A percentile compares a stretch with the other conserved stretches of the same genome.
These are phyloP conservation scores for Catagonus wagneri DNA, from an alignment of 2,113 vertebrate genomes.

Conservation along the genomic window DNA sequence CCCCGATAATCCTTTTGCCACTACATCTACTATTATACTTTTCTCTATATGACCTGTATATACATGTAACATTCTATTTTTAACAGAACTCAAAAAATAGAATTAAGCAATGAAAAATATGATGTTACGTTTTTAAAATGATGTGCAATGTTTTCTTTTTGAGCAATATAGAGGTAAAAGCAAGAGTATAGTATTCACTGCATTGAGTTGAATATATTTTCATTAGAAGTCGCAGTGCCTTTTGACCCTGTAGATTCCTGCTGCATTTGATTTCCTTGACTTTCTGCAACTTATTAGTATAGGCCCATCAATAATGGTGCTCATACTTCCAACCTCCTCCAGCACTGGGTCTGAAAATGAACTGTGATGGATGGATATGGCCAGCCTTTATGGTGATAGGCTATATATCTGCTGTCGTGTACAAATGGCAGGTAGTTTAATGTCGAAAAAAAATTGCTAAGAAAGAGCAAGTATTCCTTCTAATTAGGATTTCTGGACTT, in stretches of 20 bases:
- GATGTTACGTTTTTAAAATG: background rate
- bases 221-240: background rate
- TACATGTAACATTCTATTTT: conserved; percentile 13
- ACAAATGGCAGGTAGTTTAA: conserved; percentile 54
- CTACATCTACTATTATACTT: background rate
- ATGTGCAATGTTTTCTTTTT: background rate
- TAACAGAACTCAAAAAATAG: background rate
- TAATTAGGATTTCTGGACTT: conserved; percentile 63
- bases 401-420: conserved; percentile 56
- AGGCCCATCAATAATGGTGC: conserved; percentile 57
- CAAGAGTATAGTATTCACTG: background rate
- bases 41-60: conserved; percentile 1
- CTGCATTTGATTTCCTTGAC: conserved; percentile 48
- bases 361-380: conserved; percentile 45
- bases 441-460: background rate
- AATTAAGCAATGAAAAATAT: conserved; percentile 16
- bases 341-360: background rate
- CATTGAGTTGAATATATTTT: conserved; percentile 24
- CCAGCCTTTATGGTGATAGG: background rate
- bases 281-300: conserved; percentile 56
- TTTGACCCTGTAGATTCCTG: background rate
- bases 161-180: background rate
- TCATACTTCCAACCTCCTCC: background rate
- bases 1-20: background rate
- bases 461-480: conserved; percentile 5